phyloP scores from a whole-genome alignment of 2,888 invertebrate species.

The Protonemura montana region DNA sequence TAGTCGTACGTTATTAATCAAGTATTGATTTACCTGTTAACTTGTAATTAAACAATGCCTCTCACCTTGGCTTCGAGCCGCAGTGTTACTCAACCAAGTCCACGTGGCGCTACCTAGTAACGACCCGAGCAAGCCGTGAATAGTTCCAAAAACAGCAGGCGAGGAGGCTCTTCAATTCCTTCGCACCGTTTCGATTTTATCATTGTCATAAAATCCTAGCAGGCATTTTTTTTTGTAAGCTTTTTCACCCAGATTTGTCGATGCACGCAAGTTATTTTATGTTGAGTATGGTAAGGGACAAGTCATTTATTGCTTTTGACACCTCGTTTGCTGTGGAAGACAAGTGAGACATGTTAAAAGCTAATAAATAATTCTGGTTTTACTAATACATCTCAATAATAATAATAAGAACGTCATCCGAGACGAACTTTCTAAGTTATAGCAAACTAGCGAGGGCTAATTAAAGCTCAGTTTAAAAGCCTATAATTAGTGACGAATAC shows the following conservation, averaged over 20 bases:
- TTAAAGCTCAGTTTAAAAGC: slow-evolving; percentile 46
- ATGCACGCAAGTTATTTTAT: not conserved
- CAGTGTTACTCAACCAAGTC: not conserved
- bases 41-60: not conserved
- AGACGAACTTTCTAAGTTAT: slow-evolving; percentile 13
- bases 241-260: not conserved
- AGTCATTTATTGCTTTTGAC: not conserved
- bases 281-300: not conserved
- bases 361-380: not conserved
- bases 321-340: not conserved
- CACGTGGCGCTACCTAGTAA: not conserved
- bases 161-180: not conserved
- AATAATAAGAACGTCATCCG: not conserved
- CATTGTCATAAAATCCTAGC: not conserved
- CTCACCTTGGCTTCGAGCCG: not conserved
- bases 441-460: slow-evolving; percentile 41
- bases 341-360: not conserved
- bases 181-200: not conserved
- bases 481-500: slow-evolving; percentile 47
- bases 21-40: not conserved
- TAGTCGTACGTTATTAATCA: not conserved
- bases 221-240: not conserved
- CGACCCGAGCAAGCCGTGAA: not conserved
- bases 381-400: not conserved
- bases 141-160: not conserved